Conservation (phyloP, 2,797 vertebrate genomes). For the Tachyglossus aculeatus region DNA sequence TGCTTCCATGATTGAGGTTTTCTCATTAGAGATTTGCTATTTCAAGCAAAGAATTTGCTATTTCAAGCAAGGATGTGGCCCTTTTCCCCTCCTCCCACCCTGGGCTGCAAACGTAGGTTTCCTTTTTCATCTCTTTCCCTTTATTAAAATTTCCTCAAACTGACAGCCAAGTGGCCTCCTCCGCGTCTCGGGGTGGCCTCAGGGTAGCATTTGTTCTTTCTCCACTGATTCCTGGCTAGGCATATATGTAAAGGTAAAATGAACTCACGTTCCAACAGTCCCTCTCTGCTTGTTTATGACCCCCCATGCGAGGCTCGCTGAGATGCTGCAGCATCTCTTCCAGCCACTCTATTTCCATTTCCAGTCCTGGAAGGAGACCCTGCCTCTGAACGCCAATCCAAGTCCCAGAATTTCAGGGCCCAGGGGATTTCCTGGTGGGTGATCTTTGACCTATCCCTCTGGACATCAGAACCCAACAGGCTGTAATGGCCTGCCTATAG, state of each 20-base stretch:
- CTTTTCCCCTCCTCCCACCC: neutral
- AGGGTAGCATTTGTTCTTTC: slow-evolving; percentile 1
- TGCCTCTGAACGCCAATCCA: accelerated
- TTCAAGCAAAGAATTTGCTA: neutral
- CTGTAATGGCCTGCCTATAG: too few relatives aligned
- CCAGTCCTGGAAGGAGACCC: slow-evolving; percentile 34
- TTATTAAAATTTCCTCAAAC: accelerated
- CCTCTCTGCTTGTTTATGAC: neutral
- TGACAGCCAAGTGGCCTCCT: neutral
- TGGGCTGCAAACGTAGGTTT: accelerated
- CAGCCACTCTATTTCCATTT: slow-evolving; percentile 39
- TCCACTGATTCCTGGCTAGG: neutral
- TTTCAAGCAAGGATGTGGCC: neutral
- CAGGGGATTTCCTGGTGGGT: neutral
- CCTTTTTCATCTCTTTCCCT: neutral
- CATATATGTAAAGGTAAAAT: neutral
- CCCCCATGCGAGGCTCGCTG: too few relatives aligned
- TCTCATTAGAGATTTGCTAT: too few relatives aligned
- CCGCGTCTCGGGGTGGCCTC: accelerated
- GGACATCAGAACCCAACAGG: too few relatives aligned
- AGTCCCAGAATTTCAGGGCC: slow-evolving; percentile 9
- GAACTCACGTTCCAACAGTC: neutral
- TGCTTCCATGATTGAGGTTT: too few relatives aligned
- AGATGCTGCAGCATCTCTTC: neutral
- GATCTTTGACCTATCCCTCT: too few relatives aligned